phyloP scores from a whole-genome alignment of 2,888 invertebrate species.

The Patella pellucida region DNA sequence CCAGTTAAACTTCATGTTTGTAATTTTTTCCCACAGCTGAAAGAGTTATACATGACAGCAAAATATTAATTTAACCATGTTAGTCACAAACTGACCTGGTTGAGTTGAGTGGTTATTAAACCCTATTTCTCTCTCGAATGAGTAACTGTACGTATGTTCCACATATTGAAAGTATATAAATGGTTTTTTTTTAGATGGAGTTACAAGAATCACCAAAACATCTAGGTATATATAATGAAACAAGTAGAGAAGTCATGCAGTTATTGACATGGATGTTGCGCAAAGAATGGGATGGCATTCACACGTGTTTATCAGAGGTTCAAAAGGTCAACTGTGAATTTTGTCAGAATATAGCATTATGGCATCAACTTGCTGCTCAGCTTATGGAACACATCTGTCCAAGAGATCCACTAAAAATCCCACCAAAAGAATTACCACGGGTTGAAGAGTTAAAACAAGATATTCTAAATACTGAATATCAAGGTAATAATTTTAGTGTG shows the following conservation, averaged over 20 bases:
- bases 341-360: constrained; percentile 87
- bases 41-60: too few relatives aligned
- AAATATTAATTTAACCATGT: too few relatives aligned
- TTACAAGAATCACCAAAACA: constrained; percentile 87
- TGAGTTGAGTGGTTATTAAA: too few relatives aligned
- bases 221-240: constrained; percentile 81
- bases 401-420: constrained; percentile 63
- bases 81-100: too few relatives aligned
- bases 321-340: constrained; percentile 83
- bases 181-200: constrained; percentile 77
- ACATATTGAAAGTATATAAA: too few relatives aligned
- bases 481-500: not conserved
- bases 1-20: too few relatives aligned
- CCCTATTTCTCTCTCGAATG: too few relatives aligned
- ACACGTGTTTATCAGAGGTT: constrained; percentile 73
- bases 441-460: constrained; percentile 63
- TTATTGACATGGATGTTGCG: constrained; percentile 83
- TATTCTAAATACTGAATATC: not conserved
- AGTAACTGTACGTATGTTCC: too few relatives aligned
- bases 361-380: constrained; percentile 83
- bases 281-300: constrained; percentile 80
- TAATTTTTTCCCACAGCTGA: too few relatives aligned
- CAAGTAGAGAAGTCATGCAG: constrained; percentile 80
- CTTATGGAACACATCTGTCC: constrained; percentile 65
- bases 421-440: constrained; percentile 66